These are phyloP conservation scores for Ylistrum balloti DNA, from an alignment of 1,140 invertebrate species.

Conservation along the genomic window DNA sequence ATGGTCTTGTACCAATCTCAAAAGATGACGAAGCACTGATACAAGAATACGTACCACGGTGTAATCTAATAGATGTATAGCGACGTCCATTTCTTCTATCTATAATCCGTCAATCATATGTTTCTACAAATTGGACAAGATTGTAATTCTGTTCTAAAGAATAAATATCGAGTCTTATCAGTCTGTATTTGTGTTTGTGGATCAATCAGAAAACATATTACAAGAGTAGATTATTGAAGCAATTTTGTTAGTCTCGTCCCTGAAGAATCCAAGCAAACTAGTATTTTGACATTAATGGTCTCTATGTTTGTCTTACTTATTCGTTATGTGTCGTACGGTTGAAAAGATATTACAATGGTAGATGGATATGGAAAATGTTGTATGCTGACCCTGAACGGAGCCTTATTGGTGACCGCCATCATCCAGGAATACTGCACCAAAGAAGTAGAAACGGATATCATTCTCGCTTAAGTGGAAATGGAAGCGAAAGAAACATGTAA, in stretches of 20 bases:
- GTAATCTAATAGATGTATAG: neutral
- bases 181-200: neutral
- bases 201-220: neutral
- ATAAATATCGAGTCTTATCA: neutral
- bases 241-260: neutral
- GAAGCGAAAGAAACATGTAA: too few species aligned
- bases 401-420: too few species aligned
- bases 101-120: neutral
- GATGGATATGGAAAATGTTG: too few species aligned
- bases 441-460: too few species aligned
- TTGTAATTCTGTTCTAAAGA: neutral
- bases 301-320: neutral
- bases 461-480: too few species aligned
- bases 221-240: neutral
- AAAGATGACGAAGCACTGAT: neutral
- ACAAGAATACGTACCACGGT: neutral
- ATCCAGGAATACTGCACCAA: too few species aligned
- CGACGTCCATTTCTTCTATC: neutral
- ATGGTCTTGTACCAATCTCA: conserved; percentile 37
- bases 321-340: neutral
- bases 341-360: too few species aligned
- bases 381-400: too few species aligned
- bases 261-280: neutral
- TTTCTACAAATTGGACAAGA: neutral
- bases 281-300: neutral